These are phyloP conservation scores for Antheraea assamensis DNA, from an alignment of 2,888 invertebrate genomes.

Conservation along the genomic window DNA sequence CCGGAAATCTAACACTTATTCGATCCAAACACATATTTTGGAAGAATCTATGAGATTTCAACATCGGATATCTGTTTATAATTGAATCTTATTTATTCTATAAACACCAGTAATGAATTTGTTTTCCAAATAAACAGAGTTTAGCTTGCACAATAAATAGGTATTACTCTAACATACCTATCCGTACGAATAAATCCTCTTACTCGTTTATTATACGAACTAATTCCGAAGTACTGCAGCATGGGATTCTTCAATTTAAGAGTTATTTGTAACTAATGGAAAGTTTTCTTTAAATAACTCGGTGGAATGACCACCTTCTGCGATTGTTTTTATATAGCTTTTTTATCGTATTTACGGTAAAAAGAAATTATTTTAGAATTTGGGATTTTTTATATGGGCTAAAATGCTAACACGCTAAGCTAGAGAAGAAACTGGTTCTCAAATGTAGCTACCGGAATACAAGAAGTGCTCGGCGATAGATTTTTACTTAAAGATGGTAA, in stretches of 20 bases:
- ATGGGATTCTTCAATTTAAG: not conserved
- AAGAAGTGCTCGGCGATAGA: too few relatives aligned
- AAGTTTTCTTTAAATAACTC: not conserved
- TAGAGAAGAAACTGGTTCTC: too few relatives aligned
- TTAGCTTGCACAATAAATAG: not conserved
- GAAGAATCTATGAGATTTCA: not conserved
- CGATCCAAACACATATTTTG: not conserved
- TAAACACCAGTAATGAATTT: not conserved
- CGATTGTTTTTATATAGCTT: too few relatives aligned
- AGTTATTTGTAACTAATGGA: not conserved
- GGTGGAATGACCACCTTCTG: too few relatives aligned
- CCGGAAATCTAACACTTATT: not conserved
- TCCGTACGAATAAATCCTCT: not conserved
- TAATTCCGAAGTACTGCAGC: not conserved
- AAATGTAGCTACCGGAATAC: too few relatives aligned
- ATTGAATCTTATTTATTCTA: conserved; percentile 4
- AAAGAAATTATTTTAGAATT: too few relatives aligned
- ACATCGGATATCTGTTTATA: not conserved
- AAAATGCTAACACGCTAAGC: too few relatives aligned
- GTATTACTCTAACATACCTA: not conserved
- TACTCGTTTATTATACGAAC: conserved; percentile 8
- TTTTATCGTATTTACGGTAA: too few relatives aligned
- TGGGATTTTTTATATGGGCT: too few relatives aligned
- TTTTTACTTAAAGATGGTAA: too few relatives aligned
- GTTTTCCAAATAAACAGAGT: conserved; percentile 1